These are phyloP conservation scores for Neoniphon sammara DNA, from an alignment of 2,797 vertebrate genomes.

Conservation along the genomic window DNA sequence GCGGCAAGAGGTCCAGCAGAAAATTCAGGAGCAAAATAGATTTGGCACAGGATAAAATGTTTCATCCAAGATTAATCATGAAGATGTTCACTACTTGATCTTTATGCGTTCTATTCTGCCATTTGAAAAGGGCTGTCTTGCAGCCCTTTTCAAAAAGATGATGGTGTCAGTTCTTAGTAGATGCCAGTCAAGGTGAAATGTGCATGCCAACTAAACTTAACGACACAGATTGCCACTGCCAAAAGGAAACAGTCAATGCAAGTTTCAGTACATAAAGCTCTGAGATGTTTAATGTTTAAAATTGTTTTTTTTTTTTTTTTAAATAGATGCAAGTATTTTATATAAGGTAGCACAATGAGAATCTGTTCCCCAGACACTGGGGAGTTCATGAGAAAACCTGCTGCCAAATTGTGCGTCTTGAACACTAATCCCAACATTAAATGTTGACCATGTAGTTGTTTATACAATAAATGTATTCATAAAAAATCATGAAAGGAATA, in stretches of 20 bases:
- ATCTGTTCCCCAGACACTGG: constrained; percentile 24
- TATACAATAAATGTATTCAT: background rate
- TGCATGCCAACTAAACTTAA: too few species aligned
- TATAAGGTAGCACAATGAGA: constrained; percentile 69
- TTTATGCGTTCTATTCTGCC: constrained; percentile 22
- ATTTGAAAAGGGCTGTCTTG: background rate
- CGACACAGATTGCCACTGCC: background rate
- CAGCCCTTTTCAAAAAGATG: constrained; percentile 8
- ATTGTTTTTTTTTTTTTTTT: constrained; percentile 78
- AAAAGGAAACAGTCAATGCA: constrained; percentile 8
- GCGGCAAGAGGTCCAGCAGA: constrained; percentile 13
- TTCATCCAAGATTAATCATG: constrained; percentile 25
- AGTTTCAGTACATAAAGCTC: constrained; percentile 47
- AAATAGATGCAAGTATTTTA: constrained; percentile 86
- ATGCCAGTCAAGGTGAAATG: background rate
- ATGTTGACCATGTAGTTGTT: constrained; percentile 9
- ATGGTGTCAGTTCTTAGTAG: background rate
- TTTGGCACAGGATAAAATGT: constrained; percentile 72
- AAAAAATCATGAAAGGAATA: constrained; percentile 2
- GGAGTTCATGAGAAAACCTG: constrained; percentile 48
- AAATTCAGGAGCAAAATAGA: constrained; percentile 34
- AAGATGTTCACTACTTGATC: constrained; percentile 19
- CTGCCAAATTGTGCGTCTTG: constrained; percentile 49
- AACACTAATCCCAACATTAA: constrained; percentile 33
- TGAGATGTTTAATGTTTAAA: constrained; percentile 79